A percentile compares a stretch with the other conserved stretches of the same genome.
Evolutionary conservation across 2,113 vertebrate species (phyloP).

Genomic region (Nannobrachium achirus): DNA sequence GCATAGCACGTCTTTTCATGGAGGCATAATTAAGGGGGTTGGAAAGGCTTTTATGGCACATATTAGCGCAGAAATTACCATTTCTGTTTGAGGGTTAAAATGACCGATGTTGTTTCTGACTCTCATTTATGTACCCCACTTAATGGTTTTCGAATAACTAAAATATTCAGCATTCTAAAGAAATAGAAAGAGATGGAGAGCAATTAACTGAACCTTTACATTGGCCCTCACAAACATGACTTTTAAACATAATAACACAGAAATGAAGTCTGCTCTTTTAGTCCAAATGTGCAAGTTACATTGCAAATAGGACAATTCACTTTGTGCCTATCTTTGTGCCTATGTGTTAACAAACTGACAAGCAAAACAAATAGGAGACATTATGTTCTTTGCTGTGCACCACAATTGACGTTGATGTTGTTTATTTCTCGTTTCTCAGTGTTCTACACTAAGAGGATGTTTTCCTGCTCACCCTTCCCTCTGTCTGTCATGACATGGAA

Average conservation of each 20-base stretch:
- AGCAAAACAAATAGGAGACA: not conserved
- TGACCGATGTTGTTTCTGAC: conserved; percentile 55
- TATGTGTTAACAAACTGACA: not conserved
- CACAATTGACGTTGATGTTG: not conserved
- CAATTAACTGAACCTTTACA: conserved; percentile 40
- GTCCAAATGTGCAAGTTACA: not conserved
- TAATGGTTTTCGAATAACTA: conserved; percentile 59
- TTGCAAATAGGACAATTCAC: not conserved
- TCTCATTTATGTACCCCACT: conserved; percentile 59
- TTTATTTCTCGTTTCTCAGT: not conserved
- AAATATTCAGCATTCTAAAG: conserved; percentile 62
- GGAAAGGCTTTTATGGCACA: conserved; percentile 68
- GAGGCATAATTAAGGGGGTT: conserved; percentile 72
- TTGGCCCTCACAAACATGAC: conserved; percentile 26
- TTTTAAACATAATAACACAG: not conserved
- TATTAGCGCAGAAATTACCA: conserved; percentile 72
- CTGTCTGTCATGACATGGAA: conserved; percentile 4
- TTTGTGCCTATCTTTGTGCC: not conserved
- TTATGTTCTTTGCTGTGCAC: no score
- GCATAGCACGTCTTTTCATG: conserved; percentile 70
- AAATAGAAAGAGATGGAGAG: conserved; percentile 29
- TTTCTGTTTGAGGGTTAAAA: conserved; percentile 66
- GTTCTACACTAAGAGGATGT: not conserved
- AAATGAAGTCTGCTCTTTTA: not conserved
- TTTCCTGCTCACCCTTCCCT: not conserved